Conservation (phyloP, 2,797 vertebrate species). For the Ficedula albicollis region DNA sequence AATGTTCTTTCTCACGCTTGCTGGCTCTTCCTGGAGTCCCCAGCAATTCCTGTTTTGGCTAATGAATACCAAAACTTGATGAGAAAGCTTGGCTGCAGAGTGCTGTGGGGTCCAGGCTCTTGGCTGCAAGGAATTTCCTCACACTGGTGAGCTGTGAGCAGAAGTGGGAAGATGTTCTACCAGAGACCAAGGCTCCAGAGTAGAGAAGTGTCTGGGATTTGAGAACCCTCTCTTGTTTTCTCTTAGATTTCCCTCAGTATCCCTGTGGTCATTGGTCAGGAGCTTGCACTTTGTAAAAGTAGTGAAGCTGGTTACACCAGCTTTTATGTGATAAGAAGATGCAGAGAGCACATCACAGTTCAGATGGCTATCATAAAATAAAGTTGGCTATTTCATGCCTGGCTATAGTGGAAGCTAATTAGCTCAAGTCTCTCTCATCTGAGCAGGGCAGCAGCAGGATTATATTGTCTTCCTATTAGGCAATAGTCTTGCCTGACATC, state of each 20-base stretch:
- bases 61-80: background rate
- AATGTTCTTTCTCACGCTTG: background rate
- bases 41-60: background rate
- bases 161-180: background rate
- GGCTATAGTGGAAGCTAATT: background rate
- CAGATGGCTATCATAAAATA: background rate
- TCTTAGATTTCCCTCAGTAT: background rate
- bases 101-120: background rate
- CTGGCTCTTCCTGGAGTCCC: background rate
- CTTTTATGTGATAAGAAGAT: background rate
- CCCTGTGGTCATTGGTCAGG: background rate
- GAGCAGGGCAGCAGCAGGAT: background rate
- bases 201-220: background rate
- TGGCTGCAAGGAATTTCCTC: background rate
- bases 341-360: background rate
- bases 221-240: background rate
- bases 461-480: slow-evolving; percentile 14
- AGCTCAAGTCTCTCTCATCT: background rate
- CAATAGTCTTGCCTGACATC: background rate
- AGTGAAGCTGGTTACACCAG: background rate
- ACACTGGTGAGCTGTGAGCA: background rate
- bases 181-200: background rate
- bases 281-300: background rate
- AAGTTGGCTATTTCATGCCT: background rate
- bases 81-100: background rate